Evolutionary conservation across 2,113 vertebrate species (phyloP).

Genomic region (Sylvia atricapilla): DNA sequence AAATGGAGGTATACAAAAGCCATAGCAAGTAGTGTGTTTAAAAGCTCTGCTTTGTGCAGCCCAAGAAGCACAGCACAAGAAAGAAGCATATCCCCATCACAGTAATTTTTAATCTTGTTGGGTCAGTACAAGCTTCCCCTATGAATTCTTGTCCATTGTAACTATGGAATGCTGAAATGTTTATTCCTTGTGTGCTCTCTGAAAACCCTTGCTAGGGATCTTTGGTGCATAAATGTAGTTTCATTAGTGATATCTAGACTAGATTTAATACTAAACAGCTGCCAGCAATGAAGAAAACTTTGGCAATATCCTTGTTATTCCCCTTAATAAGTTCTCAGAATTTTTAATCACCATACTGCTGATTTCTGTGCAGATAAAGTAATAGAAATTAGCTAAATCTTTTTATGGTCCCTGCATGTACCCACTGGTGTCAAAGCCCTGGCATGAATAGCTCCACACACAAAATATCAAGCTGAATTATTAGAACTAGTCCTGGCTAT

Average conservation of each 20-base stretch:
- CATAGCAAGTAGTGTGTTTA: background rate
- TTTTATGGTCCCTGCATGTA: background rate
- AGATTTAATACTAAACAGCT: background rate
- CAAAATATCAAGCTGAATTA: background rate
- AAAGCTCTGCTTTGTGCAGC: background rate
- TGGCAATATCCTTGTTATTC: background rate
- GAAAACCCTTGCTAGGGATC: background rate
- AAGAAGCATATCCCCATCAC: background rate
- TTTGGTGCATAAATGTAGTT: background rate
- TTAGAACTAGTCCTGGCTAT: background rate
- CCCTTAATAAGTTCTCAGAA: background rate
- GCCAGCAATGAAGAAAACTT: background rate
- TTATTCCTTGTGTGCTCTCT: background rate
- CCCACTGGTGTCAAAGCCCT: background rate
- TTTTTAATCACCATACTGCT: background rate
- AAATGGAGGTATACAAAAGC: background rate
- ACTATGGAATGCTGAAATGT: background rate
- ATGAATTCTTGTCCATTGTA: background rate
- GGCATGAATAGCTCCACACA: background rate
- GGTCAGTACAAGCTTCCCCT: background rate
- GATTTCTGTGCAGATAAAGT: background rate
- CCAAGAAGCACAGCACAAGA: background rate
- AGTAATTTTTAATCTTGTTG: background rate
- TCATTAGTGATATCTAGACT: background rate
- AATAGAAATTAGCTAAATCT: background rate